These are phyloP conservation scores for Hirtodrosophila alboralis DNA, from an alignment of 2,888 invertebrate species.

Conservation along the genomic window DNA sequence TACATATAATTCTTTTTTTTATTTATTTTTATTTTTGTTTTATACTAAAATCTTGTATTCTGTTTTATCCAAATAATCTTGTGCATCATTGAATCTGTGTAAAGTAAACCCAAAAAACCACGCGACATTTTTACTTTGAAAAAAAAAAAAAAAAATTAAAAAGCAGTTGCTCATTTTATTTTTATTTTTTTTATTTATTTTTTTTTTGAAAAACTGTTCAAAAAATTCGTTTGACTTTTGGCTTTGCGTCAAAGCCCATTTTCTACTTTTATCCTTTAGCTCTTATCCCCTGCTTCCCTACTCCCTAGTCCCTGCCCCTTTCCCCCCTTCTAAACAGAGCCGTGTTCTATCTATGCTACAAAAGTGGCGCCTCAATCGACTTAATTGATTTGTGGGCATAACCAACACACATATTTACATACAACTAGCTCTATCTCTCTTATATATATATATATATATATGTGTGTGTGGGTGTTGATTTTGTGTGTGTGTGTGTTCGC, in stretches of 20 bases:
- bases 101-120: slow-evolving; percentile 22
- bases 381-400: slow-evolving; percentile 82
- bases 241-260: slow-evolving; percentile 33
- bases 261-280: no score
- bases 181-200: background rate
- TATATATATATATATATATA: slow-evolving; percentile 19
- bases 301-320: no score
- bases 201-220: slow-evolving; percentile 2
- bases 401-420: slow-evolving; percentile 74
- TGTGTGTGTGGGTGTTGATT: slow-evolving; percentile 59
- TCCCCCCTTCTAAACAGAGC: no score
- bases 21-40: no score
- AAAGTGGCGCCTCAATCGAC: slow-evolving; percentile 78
- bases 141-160: no score
- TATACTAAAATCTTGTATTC: no score
- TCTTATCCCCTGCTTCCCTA: background rate
- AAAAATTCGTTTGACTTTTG: slow-evolving; percentile 45
- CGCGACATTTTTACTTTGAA: slow-evolving; percentile 34
- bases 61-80: no score
- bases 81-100: background rate
- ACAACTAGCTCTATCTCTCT: slow-evolving; percentile 19
- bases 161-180: no score
- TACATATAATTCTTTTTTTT: no score
- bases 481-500: slow-evolving; percentile 31
- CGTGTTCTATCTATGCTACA: slow-evolving; percentile 34